These are phyloP conservation scores for Copidosoma floridanum DNA, from an alignment of 1,140 invertebrate species.

Conservation along the genomic window DNA sequence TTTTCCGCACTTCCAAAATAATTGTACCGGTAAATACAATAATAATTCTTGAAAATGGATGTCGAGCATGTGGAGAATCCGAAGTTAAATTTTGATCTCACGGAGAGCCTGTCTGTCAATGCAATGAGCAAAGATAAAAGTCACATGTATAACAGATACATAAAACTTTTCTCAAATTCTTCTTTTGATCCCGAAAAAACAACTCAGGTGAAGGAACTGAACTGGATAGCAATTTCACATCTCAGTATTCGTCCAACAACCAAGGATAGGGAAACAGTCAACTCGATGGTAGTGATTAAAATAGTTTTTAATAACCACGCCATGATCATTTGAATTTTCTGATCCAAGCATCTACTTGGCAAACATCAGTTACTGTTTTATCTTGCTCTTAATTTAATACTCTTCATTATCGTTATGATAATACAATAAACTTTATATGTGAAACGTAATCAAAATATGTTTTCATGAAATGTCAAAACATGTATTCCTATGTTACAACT, in stretches of 20 bases:
- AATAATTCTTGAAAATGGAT: slow-evolving; percentile 78
- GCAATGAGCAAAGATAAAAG: slow-evolving; percentile 82
- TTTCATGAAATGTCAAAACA: too few species aligned
- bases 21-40: slow-evolving; percentile 77
- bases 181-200: background rate
- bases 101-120: slow-evolving; percentile 82
- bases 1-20: slow-evolving; percentile 87
- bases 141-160: slow-evolving; percentile 87
- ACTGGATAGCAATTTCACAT: slow-evolving; percentile 53
- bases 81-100: slow-evolving; percentile 88
- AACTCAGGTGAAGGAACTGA: slow-evolving; percentile 43
- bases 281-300: slow-evolving; percentile 55
- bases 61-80: slow-evolving; percentile 86
- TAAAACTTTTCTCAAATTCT: slow-evolving; percentile 82
- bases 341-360: too few species aligned
- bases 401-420: too few species aligned
- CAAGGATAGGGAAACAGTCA: slow-evolving; percentile 51
- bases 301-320: slow-evolving; percentile 56
- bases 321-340: too few species aligned
- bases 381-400: too few species aligned
- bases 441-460: too few species aligned
- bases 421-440: too few species aligned
- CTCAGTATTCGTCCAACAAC: slow-evolving; percentile 51
- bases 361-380: too few species aligned
- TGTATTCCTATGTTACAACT: too few species aligned